phyloP scores from a whole-genome alignment of 2,113 vertebrate species.

The Labrus mixtus region DNA sequence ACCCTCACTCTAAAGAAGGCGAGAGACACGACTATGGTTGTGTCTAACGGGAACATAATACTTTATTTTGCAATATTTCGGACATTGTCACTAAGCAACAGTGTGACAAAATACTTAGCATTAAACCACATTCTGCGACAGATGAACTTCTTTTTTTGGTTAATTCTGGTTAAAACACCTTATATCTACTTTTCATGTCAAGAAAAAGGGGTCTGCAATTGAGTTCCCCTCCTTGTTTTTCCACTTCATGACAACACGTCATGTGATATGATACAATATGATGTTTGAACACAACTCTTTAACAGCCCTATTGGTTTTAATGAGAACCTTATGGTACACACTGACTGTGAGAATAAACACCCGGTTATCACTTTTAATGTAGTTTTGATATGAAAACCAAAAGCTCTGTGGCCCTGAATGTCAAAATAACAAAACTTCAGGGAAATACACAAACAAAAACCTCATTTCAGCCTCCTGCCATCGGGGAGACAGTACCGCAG shows the following conservation, averaged over 20 bases:
- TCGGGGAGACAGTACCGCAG: too few relatives aligned
- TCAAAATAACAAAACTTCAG: too few relatives aligned
- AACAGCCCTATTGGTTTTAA: background rate
- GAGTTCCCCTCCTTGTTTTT: background rate
- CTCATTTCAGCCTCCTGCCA: too few relatives aligned
- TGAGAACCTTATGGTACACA: background rate
- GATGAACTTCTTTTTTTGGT: background rate
- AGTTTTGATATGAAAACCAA: too few relatives aligned
- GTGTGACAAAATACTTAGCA: slow-evolving; percentile 2
- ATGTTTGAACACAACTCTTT: too few relatives aligned
- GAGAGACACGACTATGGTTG: background rate
- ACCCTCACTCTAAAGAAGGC: background rate
- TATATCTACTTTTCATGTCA: background rate
- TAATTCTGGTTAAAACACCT: slow-evolving; percentile 17
- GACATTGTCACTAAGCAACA: background rate
- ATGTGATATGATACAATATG: too few relatives aligned
- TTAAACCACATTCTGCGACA: background rate
- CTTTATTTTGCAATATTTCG: background rate
- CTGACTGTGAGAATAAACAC: background rate
- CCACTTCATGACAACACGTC: too few relatives aligned
- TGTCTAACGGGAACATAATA: background rate
- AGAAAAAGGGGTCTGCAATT: background rate
- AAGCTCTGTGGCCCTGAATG: too few relatives aligned
- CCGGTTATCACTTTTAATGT: too few relatives aligned
- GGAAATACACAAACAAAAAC: too few relatives aligned